A percentile compares a stretch with the other conserved stretches of the same genome.
These are phyloP conservation scores for Orussus abietinus DNA, from an alignment of 1,140 invertebrate species.

Conservation along the genomic window DNA sequence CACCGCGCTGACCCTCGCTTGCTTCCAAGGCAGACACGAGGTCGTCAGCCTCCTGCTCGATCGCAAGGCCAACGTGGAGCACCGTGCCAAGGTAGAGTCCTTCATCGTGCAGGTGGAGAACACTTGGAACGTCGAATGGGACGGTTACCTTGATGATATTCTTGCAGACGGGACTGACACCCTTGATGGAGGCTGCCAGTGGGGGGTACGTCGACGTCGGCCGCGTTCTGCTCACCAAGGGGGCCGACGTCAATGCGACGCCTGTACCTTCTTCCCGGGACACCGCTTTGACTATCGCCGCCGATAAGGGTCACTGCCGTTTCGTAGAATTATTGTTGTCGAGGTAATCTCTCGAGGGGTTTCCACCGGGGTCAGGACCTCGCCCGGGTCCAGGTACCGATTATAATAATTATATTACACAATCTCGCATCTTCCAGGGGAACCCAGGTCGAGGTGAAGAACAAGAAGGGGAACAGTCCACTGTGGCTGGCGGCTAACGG, in stretches of 20 bases:
- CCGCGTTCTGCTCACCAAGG: slow-evolving; percentile 89
- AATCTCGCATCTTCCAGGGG: slow-evolving; percentile 60
- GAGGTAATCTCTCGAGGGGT: slow-evolving; percentile 35
- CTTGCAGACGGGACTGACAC: slow-evolving; percentile 87
- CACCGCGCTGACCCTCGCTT: slow-evolving; percentile 96
- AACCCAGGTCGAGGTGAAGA: slow-evolving; percentile 94
- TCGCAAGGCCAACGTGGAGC: slow-evolving; percentile 97
- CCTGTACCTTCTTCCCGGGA: slow-evolving; percentile 96
- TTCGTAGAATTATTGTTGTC: slow-evolving; percentile 85
- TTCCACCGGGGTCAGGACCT: slow-evolving; percentile 2
- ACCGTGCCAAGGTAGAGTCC: slow-evolving; percentile 89
- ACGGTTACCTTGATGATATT: no score
- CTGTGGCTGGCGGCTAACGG: slow-evolving; percentile 97
- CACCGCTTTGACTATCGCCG: slow-evolving; percentile 97
- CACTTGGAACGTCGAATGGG: no score
- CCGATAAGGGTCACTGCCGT: slow-evolving; percentile 96
- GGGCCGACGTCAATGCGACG: slow-evolving; percentile 97
- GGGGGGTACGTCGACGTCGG: slow-evolving; percentile 99
- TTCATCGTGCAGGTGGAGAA: no score
- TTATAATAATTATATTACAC: no score
- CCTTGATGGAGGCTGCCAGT: slow-evolving; percentile 98
- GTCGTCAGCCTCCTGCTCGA: slow-evolving; percentile 94
- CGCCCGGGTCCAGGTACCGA: slow-evolving; percentile 2
- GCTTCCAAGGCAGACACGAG: slow-evolving; percentile 98
- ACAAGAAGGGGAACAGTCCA: slow-evolving; percentile 99